Conservation (phyloP, 2,888 invertebrate species). For the Lasius fuliginosus region DNA sequence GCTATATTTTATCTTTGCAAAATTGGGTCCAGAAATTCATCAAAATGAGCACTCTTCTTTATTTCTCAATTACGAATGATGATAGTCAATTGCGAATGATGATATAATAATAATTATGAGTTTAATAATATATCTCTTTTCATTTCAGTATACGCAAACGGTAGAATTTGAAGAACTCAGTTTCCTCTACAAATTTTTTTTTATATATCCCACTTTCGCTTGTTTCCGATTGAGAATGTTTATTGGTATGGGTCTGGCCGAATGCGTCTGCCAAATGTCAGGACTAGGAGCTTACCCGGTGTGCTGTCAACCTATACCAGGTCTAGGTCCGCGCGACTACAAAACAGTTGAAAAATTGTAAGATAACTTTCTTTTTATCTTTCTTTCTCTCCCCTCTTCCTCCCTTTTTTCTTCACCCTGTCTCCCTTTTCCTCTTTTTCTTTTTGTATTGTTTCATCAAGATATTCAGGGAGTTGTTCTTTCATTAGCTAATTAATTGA, state of each 20-base stretch:
- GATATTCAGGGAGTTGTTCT: background rate
- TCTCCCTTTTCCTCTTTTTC: background rate
- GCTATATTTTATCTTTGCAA: background rate
- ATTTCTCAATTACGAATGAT: background rate
- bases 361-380: conserved; percentile 8
- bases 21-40: background rate
- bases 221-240: conserved; percentile 97
- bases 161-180: conserved; percentile 92
- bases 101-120: background rate
- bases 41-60: background rate
- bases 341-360: conserved; percentile 88
- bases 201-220: conserved; percentile 95
- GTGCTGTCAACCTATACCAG: conserved; percentile 90
- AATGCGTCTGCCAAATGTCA: conserved; percentile 96
- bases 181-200: conserved; percentile 93
- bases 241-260: conserved; percentile 95
- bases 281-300: conserved; percentile 97
- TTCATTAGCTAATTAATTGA: background rate
- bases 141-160: conserved; percentile 92
- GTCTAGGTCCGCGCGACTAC: conserved; percentile 94
- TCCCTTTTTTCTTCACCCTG: background rate
- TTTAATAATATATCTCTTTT: background rate
- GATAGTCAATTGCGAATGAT: too few relatives aligned
- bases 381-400: too few relatives aligned
- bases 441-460: background rate